A percentile compares a stretch with the other conserved stretches of the same genome.
Evolutionary conservation across 2,113 vertebrate genomes (phyloP).

Genomic region (Sinocyclocheilus grahami): DNA sequence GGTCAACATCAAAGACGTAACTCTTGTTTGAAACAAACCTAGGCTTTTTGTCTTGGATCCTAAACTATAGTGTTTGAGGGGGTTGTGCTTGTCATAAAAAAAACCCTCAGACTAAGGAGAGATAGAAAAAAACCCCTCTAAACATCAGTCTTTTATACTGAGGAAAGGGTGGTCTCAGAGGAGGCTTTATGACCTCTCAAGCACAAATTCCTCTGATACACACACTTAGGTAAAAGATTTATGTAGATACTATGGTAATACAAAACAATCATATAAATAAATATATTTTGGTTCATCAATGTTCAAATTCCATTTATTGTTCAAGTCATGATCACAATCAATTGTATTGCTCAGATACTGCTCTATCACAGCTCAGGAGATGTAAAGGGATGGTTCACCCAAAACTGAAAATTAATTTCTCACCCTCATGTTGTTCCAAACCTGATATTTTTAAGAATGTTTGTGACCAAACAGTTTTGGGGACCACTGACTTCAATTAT

Average conservation of each 20-base stretch:
- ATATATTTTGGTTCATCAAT: not conserved
- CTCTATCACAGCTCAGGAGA: not conserved
- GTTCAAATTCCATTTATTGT: not conserved
- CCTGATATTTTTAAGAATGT: no score
- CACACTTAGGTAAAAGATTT: no score
- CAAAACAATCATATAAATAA: not conserved
- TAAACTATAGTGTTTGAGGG: constrained; percentile 67
- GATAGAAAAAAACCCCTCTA: not conserved
- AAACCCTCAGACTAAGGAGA: constrained; percentile 1
- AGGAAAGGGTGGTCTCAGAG: not conserved
- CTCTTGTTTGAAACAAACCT: constrained; percentile 65
- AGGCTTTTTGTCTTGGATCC: constrained; percentile 72
- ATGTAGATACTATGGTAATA: no score
- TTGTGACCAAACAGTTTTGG: no score
- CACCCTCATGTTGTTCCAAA: no score
- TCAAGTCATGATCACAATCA: not conserved
- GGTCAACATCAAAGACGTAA: constrained; percentile 76
- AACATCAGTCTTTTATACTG: not conserved
- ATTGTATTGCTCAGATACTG: not conserved
- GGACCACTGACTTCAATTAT: no score
- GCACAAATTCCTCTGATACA: not conserved
- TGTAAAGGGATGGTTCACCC: not conserved
- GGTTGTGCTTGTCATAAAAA: not conserved
- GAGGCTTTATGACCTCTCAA: not conserved
- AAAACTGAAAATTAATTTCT: not conserved